A percentile compares a stretch with the other conserved stretches of the same genome.
phyloP scores from a whole-genome alignment of 2,888 invertebrate genomes.

The Ptychoptera contaminata region DNA sequence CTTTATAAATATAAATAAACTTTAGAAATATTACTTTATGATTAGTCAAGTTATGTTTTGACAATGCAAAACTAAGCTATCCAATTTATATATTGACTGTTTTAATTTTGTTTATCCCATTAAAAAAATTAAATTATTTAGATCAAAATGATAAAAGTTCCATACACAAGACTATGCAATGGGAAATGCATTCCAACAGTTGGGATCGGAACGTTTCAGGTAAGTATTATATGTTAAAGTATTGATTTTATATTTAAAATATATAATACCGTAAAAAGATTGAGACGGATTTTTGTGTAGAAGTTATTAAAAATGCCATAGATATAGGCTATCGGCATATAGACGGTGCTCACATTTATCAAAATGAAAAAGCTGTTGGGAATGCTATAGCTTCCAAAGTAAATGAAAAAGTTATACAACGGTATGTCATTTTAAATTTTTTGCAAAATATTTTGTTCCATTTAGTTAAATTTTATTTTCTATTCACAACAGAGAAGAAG shows the following conservation, averaged over 20 bases:
- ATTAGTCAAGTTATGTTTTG: no score
- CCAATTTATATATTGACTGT: not conserved
- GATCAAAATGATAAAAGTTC: slow-evolving; percentile 24
- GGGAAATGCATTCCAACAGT: slow-evolving; percentile 47
- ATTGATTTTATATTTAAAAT: not conserved
- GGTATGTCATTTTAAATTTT: slow-evolving; percentile 26
- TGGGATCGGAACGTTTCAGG: slow-evolving; percentile 63
- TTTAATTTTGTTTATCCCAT: not conserved
- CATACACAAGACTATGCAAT: slow-evolving; percentile 38
- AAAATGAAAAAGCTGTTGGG: slow-evolving; percentile 31
- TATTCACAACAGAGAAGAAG: no score
- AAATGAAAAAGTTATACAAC: slow-evolving; percentile 24
- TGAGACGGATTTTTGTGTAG: slow-evolving; percentile 7
- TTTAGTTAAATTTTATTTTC: no score
- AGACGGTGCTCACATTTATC: slow-evolving; percentile 35
- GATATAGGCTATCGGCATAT: slow-evolving; percentile 36
- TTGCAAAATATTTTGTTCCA: not conserved
- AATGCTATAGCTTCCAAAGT: slow-evolving; percentile 29
- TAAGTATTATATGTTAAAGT: slow-evolving; percentile 24
- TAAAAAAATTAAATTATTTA: slow-evolving; percentile 25
- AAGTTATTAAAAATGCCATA: slow-evolving; percentile 30
- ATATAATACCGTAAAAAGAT: not conserved
- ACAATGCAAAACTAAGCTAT: no score
- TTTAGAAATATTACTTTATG: no score
- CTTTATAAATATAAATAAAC: no score